These are phyloP conservation scores for Toxotes jaculatrix DNA, from an alignment of 2,113 vertebrate genomes.

Conservation along the genomic window DNA sequence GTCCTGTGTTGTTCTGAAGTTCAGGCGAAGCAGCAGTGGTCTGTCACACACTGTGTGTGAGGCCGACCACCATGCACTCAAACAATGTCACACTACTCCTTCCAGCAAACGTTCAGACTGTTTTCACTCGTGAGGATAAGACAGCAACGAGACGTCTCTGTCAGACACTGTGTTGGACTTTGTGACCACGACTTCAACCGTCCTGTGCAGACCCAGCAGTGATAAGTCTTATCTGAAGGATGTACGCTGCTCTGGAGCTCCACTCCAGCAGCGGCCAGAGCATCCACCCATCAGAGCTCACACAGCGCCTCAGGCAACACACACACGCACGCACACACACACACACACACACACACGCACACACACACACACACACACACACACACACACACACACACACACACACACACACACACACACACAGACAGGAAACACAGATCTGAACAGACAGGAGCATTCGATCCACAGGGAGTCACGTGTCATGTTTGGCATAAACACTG, in stretches of 20 bases:
- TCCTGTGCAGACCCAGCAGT: conserved; percentile 27
- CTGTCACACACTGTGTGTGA: too few relatives aligned
- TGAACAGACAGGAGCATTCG: conserved; percentile 45
- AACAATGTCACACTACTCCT: too few relatives aligned
- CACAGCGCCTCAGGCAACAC: conserved; percentile 4
- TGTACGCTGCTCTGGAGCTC: background rate
- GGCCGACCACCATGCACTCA: too few relatives aligned
- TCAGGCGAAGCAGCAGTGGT: too few relatives aligned
- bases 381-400: conserved; percentile 10
- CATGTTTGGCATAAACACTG: background rate
- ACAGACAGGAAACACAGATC: conserved; percentile 24
- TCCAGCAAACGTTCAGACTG: too few relatives aligned
- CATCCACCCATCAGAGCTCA: conserved; percentile 33
- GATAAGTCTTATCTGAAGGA: conserved; percentile 55
- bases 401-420: background rate
- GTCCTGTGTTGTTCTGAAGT: too few relatives aligned
- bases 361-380: conserved; percentile 29
- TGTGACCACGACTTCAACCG: background rate
- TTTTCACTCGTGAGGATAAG: background rate
- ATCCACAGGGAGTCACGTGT: conserved; percentile 56
- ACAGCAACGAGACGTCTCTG: background rate
- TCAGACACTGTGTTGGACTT: background rate
- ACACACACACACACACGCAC: conserved; percentile 21
- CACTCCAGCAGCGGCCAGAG: conserved; percentile 1
- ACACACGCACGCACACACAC: conserved; percentile 14